Conservation (phyloP, 1,140 invertebrate genomes). For the Lysiphlebus fabarum region DNA sequence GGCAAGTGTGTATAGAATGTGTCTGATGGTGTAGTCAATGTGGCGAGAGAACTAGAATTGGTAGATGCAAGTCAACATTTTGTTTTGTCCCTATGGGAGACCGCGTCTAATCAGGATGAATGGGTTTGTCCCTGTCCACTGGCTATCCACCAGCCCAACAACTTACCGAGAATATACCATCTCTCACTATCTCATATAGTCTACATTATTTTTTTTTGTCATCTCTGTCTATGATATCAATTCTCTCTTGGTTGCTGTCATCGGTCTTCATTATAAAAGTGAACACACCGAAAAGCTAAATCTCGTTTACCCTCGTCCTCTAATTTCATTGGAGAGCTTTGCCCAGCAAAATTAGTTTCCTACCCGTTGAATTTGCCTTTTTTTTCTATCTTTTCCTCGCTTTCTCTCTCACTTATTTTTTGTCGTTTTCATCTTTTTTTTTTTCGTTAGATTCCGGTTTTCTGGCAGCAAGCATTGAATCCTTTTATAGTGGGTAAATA, state of each 20-base stretch:
- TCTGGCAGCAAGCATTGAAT: too few relatives aligned
- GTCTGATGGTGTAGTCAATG: conserved; percentile 7
- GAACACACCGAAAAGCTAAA: conserved; percentile 32
- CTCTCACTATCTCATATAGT: too few relatives aligned
- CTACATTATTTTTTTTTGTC: too few relatives aligned
- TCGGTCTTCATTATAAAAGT: conserved; percentile 48
- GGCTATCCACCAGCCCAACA: conserved; percentile 34
- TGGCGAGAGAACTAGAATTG: conserved; percentile 29
- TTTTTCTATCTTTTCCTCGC: conserved; percentile 19
- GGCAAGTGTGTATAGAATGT: too few relatives aligned
- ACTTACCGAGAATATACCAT: conserved; percentile 25
- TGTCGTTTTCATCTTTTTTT: neutral
- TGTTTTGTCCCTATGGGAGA: conserved; percentile 39
- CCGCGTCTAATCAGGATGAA: conserved; percentile 45
- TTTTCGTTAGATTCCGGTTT: conserved; percentile 1
- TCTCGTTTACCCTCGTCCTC: conserved; percentile 35
- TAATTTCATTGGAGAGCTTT: conserved; percentile 16
- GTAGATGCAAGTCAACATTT: neutral
- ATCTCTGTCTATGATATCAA: too few relatives aligned
- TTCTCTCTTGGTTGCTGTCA: conserved; percentile 30
- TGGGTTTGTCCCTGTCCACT: conserved; percentile 31
- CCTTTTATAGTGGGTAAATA: too few relatives aligned
- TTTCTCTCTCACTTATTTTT: conserved; percentile 3
- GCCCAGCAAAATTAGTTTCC: conserved; percentile 23
- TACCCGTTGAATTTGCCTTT: conserved; percentile 36